Evolutionary conservation across 1,140 invertebrate species (phyloP).

Genomic region (Diuraphis noxia): DNA sequence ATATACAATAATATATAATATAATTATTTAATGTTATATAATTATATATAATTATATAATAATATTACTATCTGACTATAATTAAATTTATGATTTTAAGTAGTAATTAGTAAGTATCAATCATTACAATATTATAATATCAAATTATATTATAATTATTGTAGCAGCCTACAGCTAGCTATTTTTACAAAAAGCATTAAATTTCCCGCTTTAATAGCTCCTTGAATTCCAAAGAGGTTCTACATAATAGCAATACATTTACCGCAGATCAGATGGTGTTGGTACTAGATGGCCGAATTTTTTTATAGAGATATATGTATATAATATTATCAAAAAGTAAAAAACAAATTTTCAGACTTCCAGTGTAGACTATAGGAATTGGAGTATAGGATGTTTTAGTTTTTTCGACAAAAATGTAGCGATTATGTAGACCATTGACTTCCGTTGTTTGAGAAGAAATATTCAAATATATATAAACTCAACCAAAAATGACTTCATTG

Average conservation of each 20-base stretch:
- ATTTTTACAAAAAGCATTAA: neutral
- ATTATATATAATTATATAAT: too few species aligned
- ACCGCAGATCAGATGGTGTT: constrained; percentile 28
- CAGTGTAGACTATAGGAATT: neutral
- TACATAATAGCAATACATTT: constrained; percentile 2
- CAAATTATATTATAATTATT: neutral
- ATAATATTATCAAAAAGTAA: constrained; percentile 40
- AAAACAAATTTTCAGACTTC: constrained; percentile 31
- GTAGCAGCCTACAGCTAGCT: neutral
- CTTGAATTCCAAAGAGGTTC: constrained; percentile 16
- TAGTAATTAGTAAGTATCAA: too few species aligned
- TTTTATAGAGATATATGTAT: constrained; percentile 28
- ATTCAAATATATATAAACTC: too few species aligned
- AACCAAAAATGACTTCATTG: constrained; percentile 34
- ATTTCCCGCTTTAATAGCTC: neutral
- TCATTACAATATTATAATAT: too few species aligned
- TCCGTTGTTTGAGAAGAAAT: neutral
- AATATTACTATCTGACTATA: too few species aligned
- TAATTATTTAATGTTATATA: too few species aligned
- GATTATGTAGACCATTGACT: neutral
- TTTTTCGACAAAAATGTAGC: neutral
- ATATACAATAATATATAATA: too few species aligned
- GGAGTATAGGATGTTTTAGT: neutral
- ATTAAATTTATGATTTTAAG: too few species aligned
- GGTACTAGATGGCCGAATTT: constrained; percentile 33